These are phyloP conservation scores for Synanthedon formicaeformis DNA, from an alignment of 2,888 invertebrate genomes.

Conservation along the genomic window DNA sequence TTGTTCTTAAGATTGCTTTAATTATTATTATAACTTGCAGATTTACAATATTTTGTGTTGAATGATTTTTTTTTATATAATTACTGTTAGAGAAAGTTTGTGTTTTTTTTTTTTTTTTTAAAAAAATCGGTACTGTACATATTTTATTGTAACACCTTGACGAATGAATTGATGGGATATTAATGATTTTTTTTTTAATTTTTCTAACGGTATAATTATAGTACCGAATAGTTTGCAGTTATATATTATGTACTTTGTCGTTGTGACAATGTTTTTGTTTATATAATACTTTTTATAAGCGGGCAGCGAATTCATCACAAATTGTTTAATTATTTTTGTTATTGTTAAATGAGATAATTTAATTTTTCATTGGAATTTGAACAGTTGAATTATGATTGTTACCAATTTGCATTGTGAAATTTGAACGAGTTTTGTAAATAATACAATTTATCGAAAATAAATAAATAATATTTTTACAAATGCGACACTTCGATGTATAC, in stretches of 20 bases:
- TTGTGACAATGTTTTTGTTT: conserved; percentile 13
- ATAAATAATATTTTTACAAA: conserved; percentile 15
- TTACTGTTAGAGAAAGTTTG: conserved; percentile 37
- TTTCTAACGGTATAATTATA: not conserved
- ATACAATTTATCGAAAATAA: conserved; percentile 36
- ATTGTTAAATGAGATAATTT: conserved; percentile 29
- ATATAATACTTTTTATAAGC: too few species aligned
- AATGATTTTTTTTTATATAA: conserved; percentile 29
- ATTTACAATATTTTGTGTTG: conserved; percentile 41
- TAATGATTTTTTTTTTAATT: not conserved
- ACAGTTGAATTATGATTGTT: conserved; percentile 34
- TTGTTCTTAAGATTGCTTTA: conserved; percentile 53
- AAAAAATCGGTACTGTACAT: conserved; percentile 18
- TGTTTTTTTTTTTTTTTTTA: conserved; percentile 35
- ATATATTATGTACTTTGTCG: not conserved
- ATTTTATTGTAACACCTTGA: conserved; percentile 21
- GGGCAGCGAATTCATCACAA: conserved; percentile 27
- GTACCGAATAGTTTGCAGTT: not conserved
- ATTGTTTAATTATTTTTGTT: conserved; percentile 25
- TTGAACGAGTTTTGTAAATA: conserved; percentile 44
- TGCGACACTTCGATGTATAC: conserved; percentile 2
- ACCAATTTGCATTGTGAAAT: conserved; percentile 31
- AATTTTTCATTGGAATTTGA: conserved; percentile 34
- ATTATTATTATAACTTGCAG: conserved; percentile 45
- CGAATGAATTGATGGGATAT: conserved; percentile 2